Conservation (phyloP, 2,113 vertebrate genomes). For the Tachuris rubrigastra region DNA sequence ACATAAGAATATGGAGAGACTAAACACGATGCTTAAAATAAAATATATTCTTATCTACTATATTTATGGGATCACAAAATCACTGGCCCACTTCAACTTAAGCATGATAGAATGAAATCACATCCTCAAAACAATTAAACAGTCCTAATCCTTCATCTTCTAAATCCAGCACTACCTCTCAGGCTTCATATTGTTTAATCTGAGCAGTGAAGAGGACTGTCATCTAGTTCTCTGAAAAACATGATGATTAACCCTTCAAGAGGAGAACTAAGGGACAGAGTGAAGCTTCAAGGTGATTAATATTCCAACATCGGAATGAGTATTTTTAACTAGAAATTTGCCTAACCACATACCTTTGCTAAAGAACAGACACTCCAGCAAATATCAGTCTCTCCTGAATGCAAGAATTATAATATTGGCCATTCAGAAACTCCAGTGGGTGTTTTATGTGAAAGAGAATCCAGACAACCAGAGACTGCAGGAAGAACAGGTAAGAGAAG, state of each 20-base stretch:
- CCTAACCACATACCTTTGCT: background rate
- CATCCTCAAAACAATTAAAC: constrained; percentile 32
- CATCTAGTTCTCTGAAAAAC: background rate
- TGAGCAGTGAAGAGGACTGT: background rate
- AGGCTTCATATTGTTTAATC: constrained; percentile 18
- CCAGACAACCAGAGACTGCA: background rate
- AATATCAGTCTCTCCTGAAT: background rate
- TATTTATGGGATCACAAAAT: background rate
- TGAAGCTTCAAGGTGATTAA: constrained; percentile 4
- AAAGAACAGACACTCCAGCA: background rate
- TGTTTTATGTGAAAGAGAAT: background rate
- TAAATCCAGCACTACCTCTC: constrained; percentile 50
- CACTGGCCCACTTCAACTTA: constrained; percentile 4
- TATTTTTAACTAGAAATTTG: background rate
- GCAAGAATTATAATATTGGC: background rate
- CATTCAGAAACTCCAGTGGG: background rate
- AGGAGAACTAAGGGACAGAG: background rate
- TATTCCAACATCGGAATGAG: rapidly evolving
- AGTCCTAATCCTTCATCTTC: constrained; percentile 21
- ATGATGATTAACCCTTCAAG: background rate
- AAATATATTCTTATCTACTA: background rate
- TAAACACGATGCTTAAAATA: background rate
- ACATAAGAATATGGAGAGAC: background rate
- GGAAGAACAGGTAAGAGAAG: background rate
- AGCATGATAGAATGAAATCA: constrained; percentile 31